These are phyloP conservation scores for Eupsilia transversa DNA, from an alignment of 2,888 invertebrate genomes.

Conservation along the genomic window DNA sequence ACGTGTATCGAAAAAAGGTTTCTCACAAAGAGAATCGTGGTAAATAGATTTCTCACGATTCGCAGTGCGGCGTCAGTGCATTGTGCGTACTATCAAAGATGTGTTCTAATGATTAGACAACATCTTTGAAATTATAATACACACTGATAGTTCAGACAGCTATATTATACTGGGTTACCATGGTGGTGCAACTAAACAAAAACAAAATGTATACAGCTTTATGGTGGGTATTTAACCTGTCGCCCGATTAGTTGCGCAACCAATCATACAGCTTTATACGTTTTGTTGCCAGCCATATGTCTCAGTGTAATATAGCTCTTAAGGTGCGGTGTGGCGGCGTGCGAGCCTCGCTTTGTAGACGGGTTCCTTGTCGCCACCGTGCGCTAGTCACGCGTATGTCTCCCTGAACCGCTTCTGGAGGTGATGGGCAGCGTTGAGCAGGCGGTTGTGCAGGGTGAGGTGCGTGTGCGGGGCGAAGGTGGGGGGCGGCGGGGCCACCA, in stretches of 20 bases:
- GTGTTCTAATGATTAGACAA: neutral
- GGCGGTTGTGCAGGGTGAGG: conserved; percentile 88
- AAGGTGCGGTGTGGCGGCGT: conserved; percentile 73
- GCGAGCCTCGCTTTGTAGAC: conserved; percentile 69
- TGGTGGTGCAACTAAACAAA: neutral
- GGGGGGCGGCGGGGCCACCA: conserved; percentile 83
- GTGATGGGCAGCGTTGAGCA: conserved; percentile 93
- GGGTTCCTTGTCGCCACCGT: conserved; percentile 67
- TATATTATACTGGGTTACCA: conserved; percentile 18
- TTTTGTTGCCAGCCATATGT: neutral
- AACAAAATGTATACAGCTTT: neutral
- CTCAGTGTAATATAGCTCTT: conserved; percentile 18
- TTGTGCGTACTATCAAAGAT: conserved; percentile 30
- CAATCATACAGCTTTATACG: neutral
- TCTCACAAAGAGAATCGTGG: conserved; percentile 15
- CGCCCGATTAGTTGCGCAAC: neutral
- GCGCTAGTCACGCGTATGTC: conserved; percentile 91
- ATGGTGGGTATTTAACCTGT: neutral
- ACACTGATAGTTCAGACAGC: neutral
- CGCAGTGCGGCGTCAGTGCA: conserved; percentile 9
- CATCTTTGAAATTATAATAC: conserved; percentile 8
- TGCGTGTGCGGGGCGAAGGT: conserved; percentile 85
- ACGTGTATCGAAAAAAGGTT: conserved; percentile 24
- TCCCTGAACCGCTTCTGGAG: conserved; percentile 93
- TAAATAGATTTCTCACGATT: conserved; percentile 10